Percentiles rank a stretch among this genome's conserved stretches.
Conservation (phyloP, 2,888 invertebrate genomes). For the Scaptomyza polygonia region DNA sequence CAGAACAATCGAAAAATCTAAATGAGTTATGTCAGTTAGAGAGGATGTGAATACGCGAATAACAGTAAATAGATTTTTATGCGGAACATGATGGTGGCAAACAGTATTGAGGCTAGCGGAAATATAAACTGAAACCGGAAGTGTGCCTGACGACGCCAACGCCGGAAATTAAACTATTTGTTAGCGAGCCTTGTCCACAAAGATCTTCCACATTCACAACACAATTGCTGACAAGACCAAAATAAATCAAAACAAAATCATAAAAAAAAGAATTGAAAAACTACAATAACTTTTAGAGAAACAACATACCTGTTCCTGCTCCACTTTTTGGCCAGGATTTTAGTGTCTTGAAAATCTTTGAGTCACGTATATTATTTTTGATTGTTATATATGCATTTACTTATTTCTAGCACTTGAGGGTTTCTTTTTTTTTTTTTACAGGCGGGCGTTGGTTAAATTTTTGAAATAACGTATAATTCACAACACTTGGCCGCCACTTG, state of each 20-base stretch:
- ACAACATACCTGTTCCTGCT: slow-evolving; percentile 21
- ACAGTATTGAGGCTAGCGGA: slow-evolving; percentile 48
- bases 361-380: neutral
- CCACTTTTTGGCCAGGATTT: neutral
- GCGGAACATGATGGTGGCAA: slow-evolving; percentile 32
- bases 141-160: slow-evolving; percentile 61
- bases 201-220: slow-evolving; percentile 14
- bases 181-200: slow-evolving; percentile 19
- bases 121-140: slow-evolving; percentile 79
- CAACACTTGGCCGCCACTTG: slow-evolving; percentile 48
- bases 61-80: slow-evolving; percentile 60
- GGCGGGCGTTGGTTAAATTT: slow-evolving; percentile 36
- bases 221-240: slow-evolving; percentile 37
- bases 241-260: slow-evolving; percentile 27
- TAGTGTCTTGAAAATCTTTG: slow-evolving; percentile 1
- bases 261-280: neutral
- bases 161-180: slow-evolving; percentile 79
- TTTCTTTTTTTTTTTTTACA: slow-evolving; percentile 4
- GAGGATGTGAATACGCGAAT: slow-evolving; percentile 27
- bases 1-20: slow-evolving; percentile 19
- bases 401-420: slow-evolving; percentile 13
- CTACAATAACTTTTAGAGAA: slow-evolving; percentile 2
- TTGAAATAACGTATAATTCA: slow-evolving; percentile 40
- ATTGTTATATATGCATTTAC: neutral
- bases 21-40: slow-evolving; percentile 44